Percentiles rank a stretch among this genome's conserved stretches.
phyloP scores from a whole-genome alignment of 2,797 vertebrate genomes.

The Taenioides sp. region DNA sequence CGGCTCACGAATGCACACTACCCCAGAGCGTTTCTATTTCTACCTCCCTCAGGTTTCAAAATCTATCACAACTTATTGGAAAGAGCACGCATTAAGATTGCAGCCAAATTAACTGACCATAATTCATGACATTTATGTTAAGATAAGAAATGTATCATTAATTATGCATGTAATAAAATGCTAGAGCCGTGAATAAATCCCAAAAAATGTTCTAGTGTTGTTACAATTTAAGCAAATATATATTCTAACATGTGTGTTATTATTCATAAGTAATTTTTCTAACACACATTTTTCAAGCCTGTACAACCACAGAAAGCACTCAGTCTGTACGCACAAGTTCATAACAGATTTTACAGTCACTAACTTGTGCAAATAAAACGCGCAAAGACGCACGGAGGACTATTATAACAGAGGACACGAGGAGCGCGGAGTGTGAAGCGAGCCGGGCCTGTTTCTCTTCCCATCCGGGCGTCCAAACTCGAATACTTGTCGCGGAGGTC shows the following conservation, averaged over 20 bases:
- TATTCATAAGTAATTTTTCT: not conserved
- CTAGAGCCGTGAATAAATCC: not conserved
- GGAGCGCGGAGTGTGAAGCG: not conserved
- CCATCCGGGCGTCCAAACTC: slow-evolving; percentile 39
- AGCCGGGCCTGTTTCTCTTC: slow-evolving; percentile 27
- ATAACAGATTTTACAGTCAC: not conserved
- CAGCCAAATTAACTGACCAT: too few relatives aligned
- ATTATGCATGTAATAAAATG: not conserved
- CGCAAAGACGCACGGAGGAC: not conserved
- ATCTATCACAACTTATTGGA: too few relatives aligned
- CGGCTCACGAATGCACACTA: not conserved
- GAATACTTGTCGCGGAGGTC: slow-evolving; percentile 65
- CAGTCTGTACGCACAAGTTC: not conserved
- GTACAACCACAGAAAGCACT: not conserved
- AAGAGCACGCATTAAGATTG: too few relatives aligned
- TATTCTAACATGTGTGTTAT: not conserved
- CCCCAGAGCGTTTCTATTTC: too few relatives aligned
- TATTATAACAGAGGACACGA: too few relatives aligned
- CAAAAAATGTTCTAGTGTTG: too few relatives aligned
- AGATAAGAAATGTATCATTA: too few relatives aligned
- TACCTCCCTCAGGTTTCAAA: too few relatives aligned
- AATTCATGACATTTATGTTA: too few relatives aligned
- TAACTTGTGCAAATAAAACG: not conserved
- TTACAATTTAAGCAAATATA: not conserved
- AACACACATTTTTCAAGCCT: not conserved